Evolutionary conservation across 2,888 invertebrate species (phyloP), one percentile per base, ranked within the genome.

Genomic region (Plutella xylostella): DNA sequence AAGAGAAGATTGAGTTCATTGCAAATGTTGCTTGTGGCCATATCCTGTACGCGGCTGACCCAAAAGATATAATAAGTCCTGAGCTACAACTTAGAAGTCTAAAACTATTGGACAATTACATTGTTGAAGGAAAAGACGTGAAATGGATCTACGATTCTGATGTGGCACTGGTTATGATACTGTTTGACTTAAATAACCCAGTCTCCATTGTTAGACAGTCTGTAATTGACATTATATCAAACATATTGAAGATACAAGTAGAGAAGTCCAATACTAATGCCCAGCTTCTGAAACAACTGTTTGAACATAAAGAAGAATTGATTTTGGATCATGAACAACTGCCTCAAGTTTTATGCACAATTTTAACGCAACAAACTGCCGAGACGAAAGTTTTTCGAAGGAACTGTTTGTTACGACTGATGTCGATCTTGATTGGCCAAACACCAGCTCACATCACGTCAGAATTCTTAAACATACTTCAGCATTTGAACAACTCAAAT

Each of bases 241-340:
- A 58, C 46, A 52, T 86, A 25, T 45, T 74, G 9, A 54, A 68
- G 47, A 63, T 65, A 41, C 60, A 65, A 22, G 59, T 68, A 1
- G 65, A 73, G 44, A 65, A 74, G 22, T 72, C 72, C 1, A 53
- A 73, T 2, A 61, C 76, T 9, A 85, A 86, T 50, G 63, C 74
- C 17, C 61, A 80, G 3, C 54, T 89, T 6, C 52, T 87, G 18
- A 65, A 75, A 45, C 78, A 86, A 55, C 50, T 89, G 1, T 47
- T 69, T n/a, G 52, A 60, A 4, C 83, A 86, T 35, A 73, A 72
- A 48, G 72, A 86, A 45, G 92, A 92, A 61, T 75, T 93, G 33
- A 52, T 85, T 21, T 64, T 90, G 49, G 92, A 93, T 56, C 70
- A 85, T 30, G 87, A 90, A 50, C 92, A 92, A 60, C 67, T 91